These are phyloP conservation scores for Sminthurides aquaticus DNA, from an alignment of 2,888 invertebrate genomes.

Conservation along the genomic window DNA sequence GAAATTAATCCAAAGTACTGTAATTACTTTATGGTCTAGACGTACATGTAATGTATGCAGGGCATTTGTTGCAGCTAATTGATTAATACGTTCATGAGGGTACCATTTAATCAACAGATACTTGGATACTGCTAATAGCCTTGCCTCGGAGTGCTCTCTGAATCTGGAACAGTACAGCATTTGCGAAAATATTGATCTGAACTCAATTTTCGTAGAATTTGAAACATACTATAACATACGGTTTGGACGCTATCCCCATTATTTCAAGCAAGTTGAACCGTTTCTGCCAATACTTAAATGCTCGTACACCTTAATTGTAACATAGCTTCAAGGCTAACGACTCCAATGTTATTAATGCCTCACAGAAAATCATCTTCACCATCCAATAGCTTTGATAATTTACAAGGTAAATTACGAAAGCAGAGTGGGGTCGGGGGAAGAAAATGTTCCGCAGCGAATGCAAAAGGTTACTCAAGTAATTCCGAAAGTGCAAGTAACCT, in stretches of 20 bases:
- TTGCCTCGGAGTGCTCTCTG: constrained; percentile 66
- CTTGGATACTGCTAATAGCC: constrained; percentile 56
- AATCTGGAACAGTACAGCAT: constrained; percentile 59
- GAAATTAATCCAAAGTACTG: too few species aligned
- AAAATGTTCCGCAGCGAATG: background rate
- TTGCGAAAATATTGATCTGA: constrained; percentile 87
- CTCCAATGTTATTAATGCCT: too few species aligned
- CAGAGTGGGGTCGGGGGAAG: background rate
- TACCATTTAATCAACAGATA: too few species aligned
- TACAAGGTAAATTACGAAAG: background rate
- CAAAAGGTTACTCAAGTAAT: background rate
- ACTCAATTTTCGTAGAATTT: constrained; percentile 80
- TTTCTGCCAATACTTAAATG: too few species aligned
- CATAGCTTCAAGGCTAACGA: too few species aligned
- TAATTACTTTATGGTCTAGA: too few species aligned
- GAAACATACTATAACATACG: constrained; percentile 75
- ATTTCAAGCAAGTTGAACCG: constrained; percentile 58
- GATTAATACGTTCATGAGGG: too few species aligned
- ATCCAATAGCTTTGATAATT: background rate
- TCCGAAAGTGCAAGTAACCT: background rate
- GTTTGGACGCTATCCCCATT: constrained; percentile 77
- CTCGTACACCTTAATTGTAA: too few species aligned
- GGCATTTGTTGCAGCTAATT: background rate
- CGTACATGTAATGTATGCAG: background rate
- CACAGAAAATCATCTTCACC: background rate